These are phyloP conservation scores for Brachionus asplanchnoidis DNA, from an alignment of 1,140 invertebrate genomes.

Conservation along the genomic window DNA sequence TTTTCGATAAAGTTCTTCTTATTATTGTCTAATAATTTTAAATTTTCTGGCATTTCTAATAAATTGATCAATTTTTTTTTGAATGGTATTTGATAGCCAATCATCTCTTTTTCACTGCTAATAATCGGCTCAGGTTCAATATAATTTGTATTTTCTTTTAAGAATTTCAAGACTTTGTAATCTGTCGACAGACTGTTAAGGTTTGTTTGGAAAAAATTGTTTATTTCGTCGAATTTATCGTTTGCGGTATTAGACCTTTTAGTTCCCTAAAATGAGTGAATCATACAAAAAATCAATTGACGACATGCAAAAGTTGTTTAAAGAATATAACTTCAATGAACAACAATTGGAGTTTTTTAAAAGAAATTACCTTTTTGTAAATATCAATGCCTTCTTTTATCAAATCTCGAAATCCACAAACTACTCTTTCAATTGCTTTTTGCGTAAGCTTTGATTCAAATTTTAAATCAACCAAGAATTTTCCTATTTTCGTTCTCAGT, in stretches of 20 bases:
- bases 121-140: neutral
- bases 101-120: neutral
- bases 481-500: too few species aligned
- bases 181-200: neutral
- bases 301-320: neutral
- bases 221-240: neutral
- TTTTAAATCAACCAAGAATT: too few species aligned
- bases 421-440: too few species aligned
- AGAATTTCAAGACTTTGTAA: neutral
- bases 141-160: neutral
- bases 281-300: neutral
- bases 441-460: too few species aligned
- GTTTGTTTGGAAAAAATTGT: neutral
- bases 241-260: neutral
- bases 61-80: neutral
- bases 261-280: neutral
- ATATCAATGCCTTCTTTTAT: too few species aligned
- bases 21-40: neutral
- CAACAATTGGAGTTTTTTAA: too few species aligned
- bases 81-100: neutral
- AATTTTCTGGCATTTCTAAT: neutral
- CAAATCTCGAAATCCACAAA: too few species aligned
- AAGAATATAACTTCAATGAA: too few species aligned
- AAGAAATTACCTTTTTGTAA: too few species aligned
- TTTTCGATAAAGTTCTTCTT: neutral